These are phyloP conservation scores for human DNA, from an alignment of 2,113 vertebrate genomes.

Conservation along the genomic window GRCh38 chr2:68327501-68328000, in stretches of 20 bases:
- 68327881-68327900: not conserved
- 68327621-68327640: not conserved
- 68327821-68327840: conserved; percentile 2
- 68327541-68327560: not conserved
- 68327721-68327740: not conserved
- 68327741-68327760: not conserved
- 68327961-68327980: not conserved
- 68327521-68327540: not conserved
- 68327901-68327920: not conserved
- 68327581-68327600: not conserved
- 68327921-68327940: not conserved
- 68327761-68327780: not conserved
- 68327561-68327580: not conserved
- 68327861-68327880: not conserved
- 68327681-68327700: not conserved
- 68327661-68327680: not conserved
- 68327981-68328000: not conserved
- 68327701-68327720: not conserved
- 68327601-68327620: not conserved
- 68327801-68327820: not conserved
- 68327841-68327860: conserved; percentile 26
- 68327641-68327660: not conserved
- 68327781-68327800: not conserved
- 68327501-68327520: not conserved
- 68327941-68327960: not conserved